Conservation (phyloP, 2,113 vertebrate species). For the Illadopsis cleaveri region DNA sequence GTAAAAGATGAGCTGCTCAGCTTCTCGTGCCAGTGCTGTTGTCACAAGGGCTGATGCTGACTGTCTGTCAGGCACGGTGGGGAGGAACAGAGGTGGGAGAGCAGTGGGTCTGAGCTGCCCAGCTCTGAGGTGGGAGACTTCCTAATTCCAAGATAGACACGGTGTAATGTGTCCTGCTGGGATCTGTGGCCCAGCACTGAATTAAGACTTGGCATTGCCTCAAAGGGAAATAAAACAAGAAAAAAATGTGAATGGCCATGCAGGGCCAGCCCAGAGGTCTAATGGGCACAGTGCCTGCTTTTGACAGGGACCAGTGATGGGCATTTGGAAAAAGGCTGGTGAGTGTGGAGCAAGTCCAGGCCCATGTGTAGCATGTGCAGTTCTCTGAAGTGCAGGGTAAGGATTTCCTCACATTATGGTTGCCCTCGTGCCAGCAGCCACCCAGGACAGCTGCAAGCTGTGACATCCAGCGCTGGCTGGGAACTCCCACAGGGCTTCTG, state of each 20-base stretch:
- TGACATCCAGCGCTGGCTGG: neutral
- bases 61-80: rapidly evolving
- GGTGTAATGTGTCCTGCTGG: neutral
- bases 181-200: neutral
- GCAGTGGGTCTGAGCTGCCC: neutral
- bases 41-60: neutral
- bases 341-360: neutral
- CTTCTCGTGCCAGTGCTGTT: neutral
- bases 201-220: neutral
- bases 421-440: neutral
- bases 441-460: neutral
- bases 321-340: neutral
- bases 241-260: rapidly evolving
- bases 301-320: rapidly evolving
- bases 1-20: neutral
- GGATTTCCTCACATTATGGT: neutral
- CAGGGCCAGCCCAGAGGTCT: neutral
- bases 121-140: neutral
- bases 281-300: neutral
- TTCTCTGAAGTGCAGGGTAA: neutral
- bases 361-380: rapidly evolving
- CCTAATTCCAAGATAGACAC: neutral
- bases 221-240: neutral
- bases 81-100: neutral
- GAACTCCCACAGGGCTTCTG: neutral